Evolutionary conservation across 2,888 invertebrate genomes (phyloP).

Genomic region (Microdon myrmicae): DNA sequence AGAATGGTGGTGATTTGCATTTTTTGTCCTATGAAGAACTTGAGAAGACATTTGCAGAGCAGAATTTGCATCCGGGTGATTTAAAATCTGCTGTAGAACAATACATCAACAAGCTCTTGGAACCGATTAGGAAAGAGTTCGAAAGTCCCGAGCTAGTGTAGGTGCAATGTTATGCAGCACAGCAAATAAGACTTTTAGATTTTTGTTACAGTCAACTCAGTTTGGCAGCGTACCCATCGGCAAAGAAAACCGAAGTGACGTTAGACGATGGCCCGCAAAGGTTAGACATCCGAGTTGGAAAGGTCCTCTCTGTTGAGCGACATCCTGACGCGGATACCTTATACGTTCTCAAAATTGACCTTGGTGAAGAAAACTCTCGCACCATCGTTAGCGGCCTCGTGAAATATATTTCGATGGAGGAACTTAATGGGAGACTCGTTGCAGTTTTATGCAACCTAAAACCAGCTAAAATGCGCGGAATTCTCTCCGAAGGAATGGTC

Average conservation of each 20-base stretch:
- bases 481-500: conserved; percentile 93
- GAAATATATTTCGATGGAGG: conserved; percentile 87
- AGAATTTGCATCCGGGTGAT: conserved; percentile 92
- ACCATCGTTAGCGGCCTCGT: conserved; percentile 90
- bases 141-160: conserved; percentile 79
- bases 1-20: conserved; percentile 82
- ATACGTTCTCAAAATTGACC: conserved; percentile 91
- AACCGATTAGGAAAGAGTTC: conserved; percentile 89
- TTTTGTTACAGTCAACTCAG: conserved; percentile 70
- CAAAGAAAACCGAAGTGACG: conserved; percentile 71
- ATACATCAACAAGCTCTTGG: conserved; percentile 86
- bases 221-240: conserved; percentile 85
- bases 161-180: conserved; percentile 26
- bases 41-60: conserved; percentile 83
- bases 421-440: conserved; percentile 89
- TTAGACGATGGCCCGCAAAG: conserved; percentile 76
- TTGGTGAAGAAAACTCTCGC: conserved; percentile 80
- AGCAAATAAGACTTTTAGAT: too few relatives aligned
- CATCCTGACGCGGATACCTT: conserved; percentile 94
- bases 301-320: conserved; percentile 81
- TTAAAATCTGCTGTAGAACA: conserved; percentile 86
- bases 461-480: conserved; percentile 94
- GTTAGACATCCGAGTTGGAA: conserved; percentile 88
- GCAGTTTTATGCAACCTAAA: conserved; percentile 96
- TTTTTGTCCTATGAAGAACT: conserved; percentile 80